These are phyloP conservation scores for cattle (Bos taurus) DNA, from an alignment of 2,113 vertebrate species.

Conservation along the genomic window ARS-UCD2.0 NC_037345.1:11161001-11161500, in stretches of 20 bases:
- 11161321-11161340: neutral
- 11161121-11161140: neutral
- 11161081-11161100: neutral
- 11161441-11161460: neutral
- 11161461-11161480: neutral
- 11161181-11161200: no score
- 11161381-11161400: neutral
- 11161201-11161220: fast-evolving
- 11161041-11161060: fast-evolving
- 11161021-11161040: neutral
- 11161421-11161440: neutral
- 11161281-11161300: fast-evolving
- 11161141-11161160: neutral
- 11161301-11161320: neutral
- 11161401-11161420: neutral
- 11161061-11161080: neutral
- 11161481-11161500: neutral
- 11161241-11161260: fast-evolving
- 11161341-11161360: neutral
- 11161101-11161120: neutral
- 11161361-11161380: neutral
- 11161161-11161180: neutral
- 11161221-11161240: neutral
- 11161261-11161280: neutral
- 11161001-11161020: fast-evolving